Evolutionary conservation across 2,888 invertebrate genomes (phyloP), one percentile per base, ranked within the genome.

Genomic region (Dryococelus australis): DNA sequence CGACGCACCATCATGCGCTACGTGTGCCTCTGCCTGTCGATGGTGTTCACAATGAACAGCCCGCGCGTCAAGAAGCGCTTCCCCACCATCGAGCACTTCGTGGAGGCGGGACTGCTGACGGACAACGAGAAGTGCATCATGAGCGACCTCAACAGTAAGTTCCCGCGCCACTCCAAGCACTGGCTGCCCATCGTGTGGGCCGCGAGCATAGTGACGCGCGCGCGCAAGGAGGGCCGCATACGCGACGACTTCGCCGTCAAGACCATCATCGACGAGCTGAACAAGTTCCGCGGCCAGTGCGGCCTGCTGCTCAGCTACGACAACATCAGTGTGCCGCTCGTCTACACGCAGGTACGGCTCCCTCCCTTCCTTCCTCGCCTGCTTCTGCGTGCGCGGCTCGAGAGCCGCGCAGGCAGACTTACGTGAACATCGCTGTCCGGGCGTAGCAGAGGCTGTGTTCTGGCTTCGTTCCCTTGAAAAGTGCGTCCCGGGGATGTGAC

Each of bases 161-260:
- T 97, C 91, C 97, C 97, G 0, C 95, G 96, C 88, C 96, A 97
- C 88, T 96, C 97, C 20, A 98, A 98, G 91, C 97, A 97, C 92
- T 98, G 97, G 97, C 90, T 98, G 90, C 98, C 98, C 13, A 96
- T 98, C 89, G 97, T 97, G 20, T 98, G 98, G 98, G 97, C 97
- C 0, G 96, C 97, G 0, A 97, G 97, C 92, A 97, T 98, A 90
- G 96, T 98, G 88, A 97, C 97, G 0, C 93, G 97, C 89, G 97
- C 98, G 6, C 94, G 97, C n/a, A 97, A 97, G 91, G 98, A 98
- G 92, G 97, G 97, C 26, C 94, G 97, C 90, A 97, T 98, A 91
- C 94, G 97, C 88, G 97, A 97, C 90, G 98, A 98, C 92, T 98
- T 98, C 91, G 98, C 98, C 0, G 97, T 98, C 0, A 97, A 98